Percentiles rank a stretch among this genome's conserved stretches.
These are phyloP conservation scores for Bilobella aurantiaca DNA, from an alignment of 1,140 invertebrate species.

Conservation along the genomic window DNA sequence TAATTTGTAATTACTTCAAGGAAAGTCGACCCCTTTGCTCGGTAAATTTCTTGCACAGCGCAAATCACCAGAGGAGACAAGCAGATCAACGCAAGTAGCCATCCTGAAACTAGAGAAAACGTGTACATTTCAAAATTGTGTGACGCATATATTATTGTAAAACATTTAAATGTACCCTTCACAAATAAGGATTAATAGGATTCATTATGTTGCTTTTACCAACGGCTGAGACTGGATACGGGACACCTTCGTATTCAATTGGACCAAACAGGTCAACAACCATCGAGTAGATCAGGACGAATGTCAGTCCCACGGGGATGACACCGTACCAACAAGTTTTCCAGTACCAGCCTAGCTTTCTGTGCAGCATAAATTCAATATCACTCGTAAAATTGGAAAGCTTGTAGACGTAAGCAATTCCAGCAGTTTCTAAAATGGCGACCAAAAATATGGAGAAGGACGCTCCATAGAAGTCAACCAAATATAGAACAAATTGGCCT, in stretches of 20 bases:
- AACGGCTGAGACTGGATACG: conserved; percentile 2
- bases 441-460: conserved; percentile 66
- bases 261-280: conserved; percentile 43
- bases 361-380: conserved; percentile 64
- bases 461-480: conserved; percentile 77
- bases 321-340: conserved; percentile 62
- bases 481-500: conserved; percentile 68
- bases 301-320: conserved; percentile 54
- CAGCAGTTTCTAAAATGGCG: conserved; percentile 58
- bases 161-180: not conserved
- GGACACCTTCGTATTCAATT: conserved; percentile 42
- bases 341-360: conserved; percentile 61
- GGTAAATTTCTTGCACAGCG: conserved; percentile 1
- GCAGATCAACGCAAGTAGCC: not conserved
- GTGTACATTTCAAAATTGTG: not conserved
- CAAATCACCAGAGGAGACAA: not conserved
- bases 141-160: not conserved
- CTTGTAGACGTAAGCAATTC: conserved; percentile 42
- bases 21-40: conserved; percentile 1
- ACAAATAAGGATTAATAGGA: no score
- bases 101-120: conserved; percentile 8
- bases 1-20: not conserved
- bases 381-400: conserved; percentile 60
- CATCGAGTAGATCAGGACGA: conserved; percentile 56
- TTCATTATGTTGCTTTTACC: not conserved